phyloP scores from a whole-genome alignment of 2,113 vertebrate genomes.

The Rhadina sibilatrix region DNA sequence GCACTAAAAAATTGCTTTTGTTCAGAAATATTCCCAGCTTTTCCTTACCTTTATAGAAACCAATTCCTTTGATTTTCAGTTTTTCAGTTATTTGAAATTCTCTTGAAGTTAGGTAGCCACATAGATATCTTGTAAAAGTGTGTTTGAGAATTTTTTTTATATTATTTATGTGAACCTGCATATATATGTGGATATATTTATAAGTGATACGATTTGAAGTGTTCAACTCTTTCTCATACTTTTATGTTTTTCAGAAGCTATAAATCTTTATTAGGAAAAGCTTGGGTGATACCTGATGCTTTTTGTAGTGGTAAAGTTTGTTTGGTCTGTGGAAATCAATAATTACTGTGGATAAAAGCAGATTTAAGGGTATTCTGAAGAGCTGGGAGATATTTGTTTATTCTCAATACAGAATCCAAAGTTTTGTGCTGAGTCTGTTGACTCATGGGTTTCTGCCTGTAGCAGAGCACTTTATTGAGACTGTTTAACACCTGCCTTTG shows the following conservation, averaged over 20 bases:
- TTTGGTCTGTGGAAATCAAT: background rate
- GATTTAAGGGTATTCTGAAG: background rate
- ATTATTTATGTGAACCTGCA: background rate
- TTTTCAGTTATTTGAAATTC: background rate
- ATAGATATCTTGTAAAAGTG: fast-evolving
- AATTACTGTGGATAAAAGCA: background rate
- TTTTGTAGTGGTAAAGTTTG: background rate
- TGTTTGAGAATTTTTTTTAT: background rate
- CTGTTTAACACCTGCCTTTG: background rate
- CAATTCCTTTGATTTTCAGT: background rate
- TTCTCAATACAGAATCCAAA: background rate
- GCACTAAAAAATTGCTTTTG: background rate
- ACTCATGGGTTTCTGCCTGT: fast-evolving
- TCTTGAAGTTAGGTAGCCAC: background rate
- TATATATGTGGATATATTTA: background rate
- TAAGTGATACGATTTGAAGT: background rate
- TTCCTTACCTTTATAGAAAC: background rate
- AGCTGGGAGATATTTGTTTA: background rate
- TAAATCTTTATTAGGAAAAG: background rate
- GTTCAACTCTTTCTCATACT: background rate
- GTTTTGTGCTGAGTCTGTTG: background rate
- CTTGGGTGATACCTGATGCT: background rate
- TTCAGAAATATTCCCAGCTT: background rate
- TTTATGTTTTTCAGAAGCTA: background rate
- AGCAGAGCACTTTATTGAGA: background rate